A percentile compares a stretch with the other conserved stretches of the same genome.
These are phyloP conservation scores for Rhinogobius similis DNA, from an alignment of 2,113 vertebrate genomes.

Conservation along the genomic window DNA sequence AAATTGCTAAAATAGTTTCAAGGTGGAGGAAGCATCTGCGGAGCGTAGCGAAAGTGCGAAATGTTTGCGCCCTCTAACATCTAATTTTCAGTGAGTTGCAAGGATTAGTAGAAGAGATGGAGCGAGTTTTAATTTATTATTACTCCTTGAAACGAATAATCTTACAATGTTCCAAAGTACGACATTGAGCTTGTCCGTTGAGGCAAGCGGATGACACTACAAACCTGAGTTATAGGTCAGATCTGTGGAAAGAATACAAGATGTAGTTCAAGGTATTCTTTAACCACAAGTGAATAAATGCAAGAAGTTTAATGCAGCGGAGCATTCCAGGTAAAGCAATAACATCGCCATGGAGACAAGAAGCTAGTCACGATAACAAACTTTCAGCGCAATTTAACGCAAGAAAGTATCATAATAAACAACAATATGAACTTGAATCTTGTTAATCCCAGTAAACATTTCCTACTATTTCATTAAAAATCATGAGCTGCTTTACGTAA, in stretches of 20 bases:
- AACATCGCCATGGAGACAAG: too few relatives aligned
- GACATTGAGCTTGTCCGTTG: too few relatives aligned
- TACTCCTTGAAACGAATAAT: too few relatives aligned
- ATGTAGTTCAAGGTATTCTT: neutral
- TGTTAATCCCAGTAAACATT: too few relatives aligned
- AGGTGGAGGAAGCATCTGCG: slow-evolving; percentile 34
- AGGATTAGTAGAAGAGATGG: neutral
- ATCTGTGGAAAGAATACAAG: neutral
- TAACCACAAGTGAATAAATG: neutral
- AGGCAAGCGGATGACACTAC: neutral
- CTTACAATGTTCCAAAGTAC: neutral
- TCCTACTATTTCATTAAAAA: too few relatives aligned
- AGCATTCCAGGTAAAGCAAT: too few relatives aligned
- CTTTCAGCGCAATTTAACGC: too few relatives aligned
- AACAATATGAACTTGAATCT: too few relatives aligned
- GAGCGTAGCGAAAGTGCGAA: slow-evolving; percentile 38
- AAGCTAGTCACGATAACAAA: too few relatives aligned
- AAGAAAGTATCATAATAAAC: too few relatives aligned
- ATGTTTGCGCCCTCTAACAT: neutral
- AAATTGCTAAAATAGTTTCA: slow-evolving; percentile 52
- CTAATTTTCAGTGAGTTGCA: neutral
- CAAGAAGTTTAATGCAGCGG: too few relatives aligned
- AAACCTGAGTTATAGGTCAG: neutral
- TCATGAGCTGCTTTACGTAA: too few relatives aligned
- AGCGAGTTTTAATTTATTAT: neutral